Conservation (phyloP, 2,113 vertebrate species). For the Nothoprocta perdicaria region DNA sequence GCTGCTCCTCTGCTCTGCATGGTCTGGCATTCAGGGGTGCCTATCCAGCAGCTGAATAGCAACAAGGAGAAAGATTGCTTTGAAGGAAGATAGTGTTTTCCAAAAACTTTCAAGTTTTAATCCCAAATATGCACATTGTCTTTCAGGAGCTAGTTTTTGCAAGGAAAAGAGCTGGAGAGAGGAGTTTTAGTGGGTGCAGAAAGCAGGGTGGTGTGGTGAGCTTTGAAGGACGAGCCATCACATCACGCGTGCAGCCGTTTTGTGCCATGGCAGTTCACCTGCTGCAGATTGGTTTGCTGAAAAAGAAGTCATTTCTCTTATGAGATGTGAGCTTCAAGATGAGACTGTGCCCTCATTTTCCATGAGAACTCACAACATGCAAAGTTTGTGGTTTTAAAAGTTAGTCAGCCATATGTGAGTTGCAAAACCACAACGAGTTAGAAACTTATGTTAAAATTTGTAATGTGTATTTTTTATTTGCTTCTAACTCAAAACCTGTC, state of each 20-base stretch:
- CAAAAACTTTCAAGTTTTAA: not conserved
- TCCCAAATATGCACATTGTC: not conserved
- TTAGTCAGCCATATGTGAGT: not conserved
- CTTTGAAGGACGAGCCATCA: not conserved
- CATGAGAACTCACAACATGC: slow-evolving; percentile 17
- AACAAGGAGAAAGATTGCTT: not conserved
- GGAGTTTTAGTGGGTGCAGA: not conserved
- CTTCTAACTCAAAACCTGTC: not conserved
- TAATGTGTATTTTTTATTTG: slow-evolving; percentile 21
- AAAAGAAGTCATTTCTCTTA: not conserved
- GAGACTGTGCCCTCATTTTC: slow-evolving; percentile 42
- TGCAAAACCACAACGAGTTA: slow-evolving; percentile 16
- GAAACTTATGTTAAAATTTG: slow-evolving; percentile 1
- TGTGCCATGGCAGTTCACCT: not conserved
- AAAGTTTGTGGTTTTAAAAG: slow-evolving; percentile 45
- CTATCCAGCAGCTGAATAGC: not conserved
- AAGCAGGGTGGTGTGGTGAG: not conserved
- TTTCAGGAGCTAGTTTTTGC: not conserved
- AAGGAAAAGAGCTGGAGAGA: not conserved
- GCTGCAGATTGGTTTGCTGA: not conserved
- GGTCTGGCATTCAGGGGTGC: not conserved
- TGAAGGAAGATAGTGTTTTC: not conserved
- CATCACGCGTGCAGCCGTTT: not conserved
- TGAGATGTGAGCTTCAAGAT: slow-evolving; percentile 27
- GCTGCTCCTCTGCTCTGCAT: not conserved